Evolutionary conservation across 2,888 invertebrate species (phyloP).

Genomic region (Cerastoderma edule): DNA sequence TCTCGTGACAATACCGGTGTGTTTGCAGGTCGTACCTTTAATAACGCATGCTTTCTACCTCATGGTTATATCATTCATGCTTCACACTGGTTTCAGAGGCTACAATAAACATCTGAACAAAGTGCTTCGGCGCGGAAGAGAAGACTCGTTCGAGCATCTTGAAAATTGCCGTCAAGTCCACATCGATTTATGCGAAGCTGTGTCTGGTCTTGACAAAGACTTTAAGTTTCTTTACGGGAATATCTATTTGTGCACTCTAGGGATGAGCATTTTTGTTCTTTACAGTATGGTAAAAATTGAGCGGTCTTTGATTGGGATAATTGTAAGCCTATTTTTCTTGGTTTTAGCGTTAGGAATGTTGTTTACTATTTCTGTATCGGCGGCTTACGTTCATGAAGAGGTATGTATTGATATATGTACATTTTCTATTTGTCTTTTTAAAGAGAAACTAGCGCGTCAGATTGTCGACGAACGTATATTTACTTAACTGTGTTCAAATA

Average conservation of each 20-base stretch:
- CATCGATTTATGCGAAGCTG: not conserved
- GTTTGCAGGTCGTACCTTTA: conserved; percentile 3
- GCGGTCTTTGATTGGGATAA: not conserved
- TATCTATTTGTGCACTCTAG: not conserved
- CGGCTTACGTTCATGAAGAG: conserved; percentile 8
- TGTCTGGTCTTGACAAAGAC: conserved; percentile 4
- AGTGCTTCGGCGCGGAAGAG: not conserved
- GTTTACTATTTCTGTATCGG: not conserved
- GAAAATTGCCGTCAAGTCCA: not conserved
- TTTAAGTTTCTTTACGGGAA: conserved; percentile 9
- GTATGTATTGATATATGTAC: not conserved
- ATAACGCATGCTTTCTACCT: conserved; percentile 1
- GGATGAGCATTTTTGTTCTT: too few relatives aligned
- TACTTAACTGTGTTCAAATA: not conserved
- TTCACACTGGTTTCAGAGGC: conserved; percentile 5
- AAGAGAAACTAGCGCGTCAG: not conserved
- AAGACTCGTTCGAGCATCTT: not conserved
- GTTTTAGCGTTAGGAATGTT: not conserved
- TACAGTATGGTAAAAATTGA: not conserved
- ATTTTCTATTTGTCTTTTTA: not conserved
- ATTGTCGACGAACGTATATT: not conserved
- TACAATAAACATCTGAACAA: conserved; percentile 1
- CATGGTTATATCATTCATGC: conserved; percentile 2
- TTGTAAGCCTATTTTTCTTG: not conserved
- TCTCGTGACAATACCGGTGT: not conserved